Percentiles rank a stretch among this genome's conserved stretches.
Conservation (phyloP, 2,113 vertebrate genomes). For the Taxidea taxus region DNA sequence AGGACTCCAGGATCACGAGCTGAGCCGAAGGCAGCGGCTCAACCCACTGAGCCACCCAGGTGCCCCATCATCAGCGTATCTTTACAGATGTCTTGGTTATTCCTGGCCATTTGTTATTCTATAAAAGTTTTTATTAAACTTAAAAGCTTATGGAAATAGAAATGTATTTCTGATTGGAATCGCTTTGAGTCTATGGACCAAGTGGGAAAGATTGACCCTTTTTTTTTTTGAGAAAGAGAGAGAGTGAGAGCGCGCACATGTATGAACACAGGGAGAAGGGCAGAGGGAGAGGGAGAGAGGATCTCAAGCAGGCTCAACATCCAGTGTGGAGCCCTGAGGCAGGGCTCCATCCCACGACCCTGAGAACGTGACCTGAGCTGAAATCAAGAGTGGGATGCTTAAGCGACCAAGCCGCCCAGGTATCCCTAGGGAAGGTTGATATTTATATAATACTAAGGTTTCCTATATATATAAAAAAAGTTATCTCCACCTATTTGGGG, state of each 20-base stretch:
- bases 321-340: no score
- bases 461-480: not conserved
- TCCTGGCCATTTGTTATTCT: not conserved
- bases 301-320: not conserved
- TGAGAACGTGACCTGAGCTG: not conserved
- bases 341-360: not conserved
- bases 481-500: not conserved
- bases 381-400: not conserved
- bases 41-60: no score
- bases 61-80: not conserved
- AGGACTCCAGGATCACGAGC: no score
- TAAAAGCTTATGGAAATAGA: not conserved
- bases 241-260: fast-evolving
- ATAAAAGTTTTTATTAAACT: not conserved
- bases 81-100: not conserved
- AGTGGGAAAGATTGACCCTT: not conserved
- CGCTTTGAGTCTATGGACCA: not conserved
- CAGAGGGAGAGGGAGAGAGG: not conserved
- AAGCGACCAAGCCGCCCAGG: not conserved
- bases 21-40: no score
- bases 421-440: not conserved
- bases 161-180: not conserved
- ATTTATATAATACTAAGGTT: not conserved
- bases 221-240: not conserved
- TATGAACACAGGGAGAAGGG: no score